These are phyloP conservation scores for Ricordea florida DNA, from an alignment of 92 coral and sea anemone species.

Conservation along the genomic window DNA sequence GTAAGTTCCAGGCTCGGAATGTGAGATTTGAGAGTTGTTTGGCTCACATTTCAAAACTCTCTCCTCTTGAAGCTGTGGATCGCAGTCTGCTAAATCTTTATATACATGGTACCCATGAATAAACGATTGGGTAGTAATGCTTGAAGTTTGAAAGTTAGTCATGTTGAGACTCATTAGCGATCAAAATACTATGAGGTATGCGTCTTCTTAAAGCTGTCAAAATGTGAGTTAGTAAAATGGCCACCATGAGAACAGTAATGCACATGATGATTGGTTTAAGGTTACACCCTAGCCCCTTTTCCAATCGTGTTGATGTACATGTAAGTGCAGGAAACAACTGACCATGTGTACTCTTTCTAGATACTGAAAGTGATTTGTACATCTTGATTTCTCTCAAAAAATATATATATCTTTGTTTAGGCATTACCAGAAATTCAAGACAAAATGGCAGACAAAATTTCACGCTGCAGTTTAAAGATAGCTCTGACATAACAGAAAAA, in stretches of 20 bases:
- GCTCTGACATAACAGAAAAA: not conserved
- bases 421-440: slow-evolving; percentile 8
- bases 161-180: slow-evolving; percentile 9
- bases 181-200: slow-evolving; percentile 4
- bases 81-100: slow-evolving; percentile 27
- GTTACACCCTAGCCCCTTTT: not conserved
- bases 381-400: not conserved
- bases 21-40: not conserved
- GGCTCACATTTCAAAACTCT: slow-evolving; percentile 31
- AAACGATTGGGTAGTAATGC: not conserved
- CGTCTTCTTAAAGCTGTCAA: not conserved
- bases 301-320: not conserved
- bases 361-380: slow-evolving; percentile 8
- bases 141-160: not conserved
- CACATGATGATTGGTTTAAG: slow-evolving; percentile 9
- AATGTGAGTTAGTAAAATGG: not conserved
- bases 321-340: slow-evolving; percentile 1
- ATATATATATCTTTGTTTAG: not conserved
- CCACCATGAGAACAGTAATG: slow-evolving; percentile 9
- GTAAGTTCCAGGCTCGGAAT: not conserved
- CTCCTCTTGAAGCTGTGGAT: slow-evolving; percentile 34
- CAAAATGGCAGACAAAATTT: not conserved
- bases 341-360: slow-evolving; percentile 4
- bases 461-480: not conserved
- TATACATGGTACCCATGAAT: slow-evolving; percentile 41